Base-by-base conservation (phyloP, 1,140 invertebrate species). In the Ectropis grisescens region DNA sequence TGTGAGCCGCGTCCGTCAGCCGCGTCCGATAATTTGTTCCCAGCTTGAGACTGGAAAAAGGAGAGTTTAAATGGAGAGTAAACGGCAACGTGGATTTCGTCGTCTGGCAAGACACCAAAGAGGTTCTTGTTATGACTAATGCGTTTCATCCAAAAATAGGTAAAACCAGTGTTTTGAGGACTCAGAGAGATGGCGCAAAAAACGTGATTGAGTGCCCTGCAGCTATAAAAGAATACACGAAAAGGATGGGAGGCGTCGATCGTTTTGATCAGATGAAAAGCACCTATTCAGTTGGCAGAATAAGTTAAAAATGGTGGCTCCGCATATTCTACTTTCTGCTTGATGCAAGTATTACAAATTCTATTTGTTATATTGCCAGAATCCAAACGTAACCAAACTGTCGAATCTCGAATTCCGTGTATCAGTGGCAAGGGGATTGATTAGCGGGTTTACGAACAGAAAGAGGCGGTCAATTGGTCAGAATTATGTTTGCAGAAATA, bases 271-370 rank as follows among this genome's bases (percentile, higher is more conserved):
- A 47, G 3, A 4, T 19, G 3, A 19, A 19, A 19, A 30, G 42
- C 3, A 41, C 34, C 2, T 59, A 52, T 44, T 16, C 43, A 3
- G 39, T 54, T 9, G 56, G 52, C 12, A 37, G 56, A 12, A 45
- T 41, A 32, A 52, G 48, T 46, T 47, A 41, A 37, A 11, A 29
- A 5, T 54, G 49, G 45, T 57, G 49, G 52, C 14, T 48, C 9
- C 52, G 53, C 2, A 51, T 57, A 33, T 60, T 60, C 34, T 60
- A 51, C 25, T 53, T 60, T 23, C 31, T 54, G n/a, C 9, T 58
- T 3, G 51, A 56, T 14, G 30, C 45, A 28, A 41, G 44, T 34
- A 11, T 54, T 11, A 52, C 47, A 39, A 55, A 56, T 13, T 29
- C 56, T 52, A 34, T 23, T 25, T 55, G 15, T 50, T 55, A 41